These are phyloP conservation scores for Colinus virginianus DNA, from an alignment of 2,113 vertebrate species.

Conservation along the genomic window DNA sequence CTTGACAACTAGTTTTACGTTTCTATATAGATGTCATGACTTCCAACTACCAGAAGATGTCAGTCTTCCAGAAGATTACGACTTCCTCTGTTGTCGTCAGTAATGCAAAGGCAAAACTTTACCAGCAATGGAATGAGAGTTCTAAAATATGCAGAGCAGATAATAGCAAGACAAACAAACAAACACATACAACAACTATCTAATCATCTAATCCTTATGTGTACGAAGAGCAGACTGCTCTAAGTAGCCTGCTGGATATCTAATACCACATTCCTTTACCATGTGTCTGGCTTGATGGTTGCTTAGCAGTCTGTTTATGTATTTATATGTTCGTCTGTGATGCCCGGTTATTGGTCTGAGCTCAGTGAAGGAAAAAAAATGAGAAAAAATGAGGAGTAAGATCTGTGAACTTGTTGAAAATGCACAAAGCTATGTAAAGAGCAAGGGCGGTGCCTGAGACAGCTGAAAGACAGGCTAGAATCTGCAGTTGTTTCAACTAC, in stretches of 20 bases:
- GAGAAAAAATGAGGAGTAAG: not conserved
- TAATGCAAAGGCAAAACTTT: not conserved
- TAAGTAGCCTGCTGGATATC: not conserved
- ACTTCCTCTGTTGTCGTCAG: not conserved
- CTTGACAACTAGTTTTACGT: not conserved
- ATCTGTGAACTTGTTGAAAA: not conserved
- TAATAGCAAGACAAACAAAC: not conserved
- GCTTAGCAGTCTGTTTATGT: not conserved
- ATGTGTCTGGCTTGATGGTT: not conserved
- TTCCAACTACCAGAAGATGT: slow-evolving; percentile 21
- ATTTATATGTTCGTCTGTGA: not conserved
- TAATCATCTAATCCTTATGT: not conserved
- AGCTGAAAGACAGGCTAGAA: not conserved
- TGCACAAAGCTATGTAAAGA: not conserved
- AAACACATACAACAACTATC: not conserved
- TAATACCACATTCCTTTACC: not conserved
- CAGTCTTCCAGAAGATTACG: not conserved
- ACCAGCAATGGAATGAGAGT: not conserved
- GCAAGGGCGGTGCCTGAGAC: not conserved
- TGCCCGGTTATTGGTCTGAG: not conserved
- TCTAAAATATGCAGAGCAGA: not conserved
- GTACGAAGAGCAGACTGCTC: not conserved
- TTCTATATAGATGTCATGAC: not conserved
- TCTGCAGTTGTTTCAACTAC: not conserved
- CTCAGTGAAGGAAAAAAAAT: not conserved